A percentile compares a stretch with the other conserved stretches of the same genome.
Conservation (phyloP, 1,140 invertebrate species). For the Paraescarpia echinospica region DNA sequence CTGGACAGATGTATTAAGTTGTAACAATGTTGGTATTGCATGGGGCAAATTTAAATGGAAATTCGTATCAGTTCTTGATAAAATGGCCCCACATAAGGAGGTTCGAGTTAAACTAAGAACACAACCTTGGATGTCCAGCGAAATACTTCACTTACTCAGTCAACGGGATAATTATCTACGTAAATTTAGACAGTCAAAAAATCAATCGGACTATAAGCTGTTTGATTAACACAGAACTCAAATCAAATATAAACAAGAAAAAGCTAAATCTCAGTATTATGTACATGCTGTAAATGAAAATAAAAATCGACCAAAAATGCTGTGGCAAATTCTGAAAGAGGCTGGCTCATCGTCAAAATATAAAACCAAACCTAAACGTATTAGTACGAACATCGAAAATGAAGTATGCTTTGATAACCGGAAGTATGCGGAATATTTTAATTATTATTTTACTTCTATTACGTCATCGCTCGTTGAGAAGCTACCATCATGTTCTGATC, state of each 20-base stretch:
- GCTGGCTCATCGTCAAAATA: no score
- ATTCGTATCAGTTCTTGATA: neutral
- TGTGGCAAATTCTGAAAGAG: no score
- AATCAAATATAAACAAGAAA: no score
- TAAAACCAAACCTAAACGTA: no score
- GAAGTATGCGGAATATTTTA: neutral
- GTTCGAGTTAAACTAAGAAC: constrained; percentile 2
- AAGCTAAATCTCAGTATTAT: no score
- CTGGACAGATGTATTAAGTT: neutral
- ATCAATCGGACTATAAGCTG: no score
- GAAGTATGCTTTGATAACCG: neutral
- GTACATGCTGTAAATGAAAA: no score
- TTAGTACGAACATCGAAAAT: no score
- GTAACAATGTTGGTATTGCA: neutral
- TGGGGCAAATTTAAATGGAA: constrained; percentile 2
- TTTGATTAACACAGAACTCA: no score
- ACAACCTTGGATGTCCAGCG: neutral
- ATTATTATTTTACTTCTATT: neutral
- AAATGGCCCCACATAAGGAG: neutral
- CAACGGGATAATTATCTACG: neutral
- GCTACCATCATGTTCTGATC: no score
- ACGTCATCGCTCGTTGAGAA: no score
- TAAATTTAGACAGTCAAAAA: neutral
- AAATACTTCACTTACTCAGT: neutral
- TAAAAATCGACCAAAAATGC: no score